Conservation (phyloP, 2,888 invertebrate species). For the Pollenia angustigena region DNA sequence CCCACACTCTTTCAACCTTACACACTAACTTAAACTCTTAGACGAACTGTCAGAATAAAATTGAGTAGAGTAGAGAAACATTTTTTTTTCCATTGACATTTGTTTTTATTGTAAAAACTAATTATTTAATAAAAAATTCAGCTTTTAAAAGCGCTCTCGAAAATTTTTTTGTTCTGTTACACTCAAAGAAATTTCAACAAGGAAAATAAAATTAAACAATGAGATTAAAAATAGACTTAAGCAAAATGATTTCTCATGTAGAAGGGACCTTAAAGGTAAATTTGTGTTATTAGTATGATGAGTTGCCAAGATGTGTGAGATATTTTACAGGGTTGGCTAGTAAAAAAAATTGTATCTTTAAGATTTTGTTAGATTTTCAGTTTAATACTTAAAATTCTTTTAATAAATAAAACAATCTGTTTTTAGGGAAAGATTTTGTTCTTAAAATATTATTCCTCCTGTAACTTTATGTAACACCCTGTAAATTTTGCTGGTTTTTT, state of each 20-base stretch:
- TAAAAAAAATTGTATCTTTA: background rate
- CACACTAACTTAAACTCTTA: too few species aligned
- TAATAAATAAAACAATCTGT: too few species aligned
- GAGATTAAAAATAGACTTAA: background rate
- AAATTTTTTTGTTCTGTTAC: background rate
- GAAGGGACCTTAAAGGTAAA: slow-evolving; percentile 36
- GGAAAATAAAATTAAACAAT: slow-evolving; percentile 1
- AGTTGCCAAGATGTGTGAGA: background rate
- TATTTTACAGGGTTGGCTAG: background rate
- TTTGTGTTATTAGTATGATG: slow-evolving; percentile 39
- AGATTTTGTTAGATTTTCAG: background rate
- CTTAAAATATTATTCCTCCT: too few species aligned
- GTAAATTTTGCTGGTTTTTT: slow-evolving; percentile 18
- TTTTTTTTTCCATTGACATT: slow-evolving; percentile 13
- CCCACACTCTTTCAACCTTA: too few species aligned
- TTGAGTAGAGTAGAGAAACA: background rate
- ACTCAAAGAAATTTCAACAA: slow-evolving; percentile 27
- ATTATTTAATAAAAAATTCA: slow-evolving; percentile 22
- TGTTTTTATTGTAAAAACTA: slow-evolving; percentile 48
- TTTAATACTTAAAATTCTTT: background rate
- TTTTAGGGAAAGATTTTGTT: too few species aligned
- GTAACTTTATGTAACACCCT: background rate
- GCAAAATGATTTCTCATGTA: slow-evolving; percentile 3
- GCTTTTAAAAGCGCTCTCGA: background rate
- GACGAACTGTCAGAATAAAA: background rate